Conservation (phyloP, 2,888 invertebrate genomes). For the Chorisops tibialis region DNA sequence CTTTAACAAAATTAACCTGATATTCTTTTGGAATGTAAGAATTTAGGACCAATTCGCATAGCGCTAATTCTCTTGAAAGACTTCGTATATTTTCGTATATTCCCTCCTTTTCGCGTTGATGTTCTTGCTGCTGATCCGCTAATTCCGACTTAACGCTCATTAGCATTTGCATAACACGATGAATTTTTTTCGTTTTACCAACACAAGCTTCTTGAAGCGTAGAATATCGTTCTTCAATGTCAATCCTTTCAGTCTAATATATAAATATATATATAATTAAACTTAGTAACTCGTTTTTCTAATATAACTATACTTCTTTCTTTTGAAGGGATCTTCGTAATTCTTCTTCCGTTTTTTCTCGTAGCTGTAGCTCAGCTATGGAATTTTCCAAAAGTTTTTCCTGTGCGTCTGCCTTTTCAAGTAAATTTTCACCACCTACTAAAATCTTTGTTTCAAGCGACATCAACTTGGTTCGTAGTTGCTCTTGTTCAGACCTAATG, state of each 20-base stretch:
- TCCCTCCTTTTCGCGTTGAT: constrained; percentile 95
- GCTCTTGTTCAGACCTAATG: constrained; percentile 66
- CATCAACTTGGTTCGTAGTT: constrained; percentile 78
- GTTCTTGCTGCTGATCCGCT: constrained; percentile 86
- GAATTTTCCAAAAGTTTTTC: constrained; percentile 84
- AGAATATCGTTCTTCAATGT: constrained; percentile 93
- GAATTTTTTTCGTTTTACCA: constrained; percentile 88
- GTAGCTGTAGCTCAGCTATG: constrained; percentile 73
- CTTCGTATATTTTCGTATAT: constrained; percentile 89
- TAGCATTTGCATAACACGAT: constrained; percentile 81
- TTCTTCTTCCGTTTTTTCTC: constrained; percentile 75
- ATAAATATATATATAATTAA: no score
- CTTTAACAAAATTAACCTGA: constrained; percentile 61
- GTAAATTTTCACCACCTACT: constrained; percentile 95
- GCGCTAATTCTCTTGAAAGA: constrained; percentile 82
- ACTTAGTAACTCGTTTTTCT: not conserved
- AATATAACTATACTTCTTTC: constrained; percentile 74
- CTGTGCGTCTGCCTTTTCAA: constrained; percentile 95
- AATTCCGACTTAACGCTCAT: constrained; percentile 82
- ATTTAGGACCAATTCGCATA: constrained; percentile 87
- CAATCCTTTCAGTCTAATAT: constrained; percentile 81
- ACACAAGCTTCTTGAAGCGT: constrained; percentile 91
- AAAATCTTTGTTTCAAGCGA: constrained; percentile 93
- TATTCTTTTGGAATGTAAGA: constrained; percentile 92
- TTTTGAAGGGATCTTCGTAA: constrained; percentile 78